Evolutionary conservation across 1,140 invertebrate species (phyloP).

Genomic region (Oryctes rhinoceros): DNA sequence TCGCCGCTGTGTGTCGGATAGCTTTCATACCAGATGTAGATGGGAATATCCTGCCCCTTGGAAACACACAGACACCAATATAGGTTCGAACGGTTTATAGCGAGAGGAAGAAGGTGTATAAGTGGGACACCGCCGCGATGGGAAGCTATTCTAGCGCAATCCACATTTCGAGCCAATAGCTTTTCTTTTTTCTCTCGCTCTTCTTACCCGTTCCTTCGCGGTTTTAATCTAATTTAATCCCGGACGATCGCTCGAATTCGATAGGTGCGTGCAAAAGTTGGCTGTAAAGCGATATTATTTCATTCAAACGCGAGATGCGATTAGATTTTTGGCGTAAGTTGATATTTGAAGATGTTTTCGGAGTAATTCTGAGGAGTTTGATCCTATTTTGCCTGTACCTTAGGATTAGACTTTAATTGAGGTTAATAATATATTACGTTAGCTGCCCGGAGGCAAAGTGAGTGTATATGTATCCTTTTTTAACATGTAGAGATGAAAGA

Average conservation of each 20-base stretch:
- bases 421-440: too few relatives aligned
- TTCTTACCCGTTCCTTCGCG: neutral
- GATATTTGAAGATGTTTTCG: neutral
- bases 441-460: too few relatives aligned
- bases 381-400: too few relatives aligned
- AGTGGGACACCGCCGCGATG: neutral
- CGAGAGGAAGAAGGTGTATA: neutral
- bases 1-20: conserved; percentile 94
- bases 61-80: conserved; percentile 48
- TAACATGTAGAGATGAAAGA: too few relatives aligned
- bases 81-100: conserved; percentile 15
- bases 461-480: too few relatives aligned
- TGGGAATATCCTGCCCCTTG: conserved; percentile 91
- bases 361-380: neutral
- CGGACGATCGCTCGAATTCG: neutral
- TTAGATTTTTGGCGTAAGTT: neutral
- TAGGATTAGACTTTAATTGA: too few relatives aligned
- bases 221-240: conserved; percentile 5
- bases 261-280: neutral
- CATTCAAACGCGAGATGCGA: too few relatives aligned
- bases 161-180: neutral
- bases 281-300: too few relatives aligned
- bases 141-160: conserved; percentile 22
- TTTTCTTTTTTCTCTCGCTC: neutral
- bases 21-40: conserved; percentile 97